Evolutionary conservation across 2,888 invertebrate species (phyloP).

Genomic region (Agriopis aurantiaria): DNA sequence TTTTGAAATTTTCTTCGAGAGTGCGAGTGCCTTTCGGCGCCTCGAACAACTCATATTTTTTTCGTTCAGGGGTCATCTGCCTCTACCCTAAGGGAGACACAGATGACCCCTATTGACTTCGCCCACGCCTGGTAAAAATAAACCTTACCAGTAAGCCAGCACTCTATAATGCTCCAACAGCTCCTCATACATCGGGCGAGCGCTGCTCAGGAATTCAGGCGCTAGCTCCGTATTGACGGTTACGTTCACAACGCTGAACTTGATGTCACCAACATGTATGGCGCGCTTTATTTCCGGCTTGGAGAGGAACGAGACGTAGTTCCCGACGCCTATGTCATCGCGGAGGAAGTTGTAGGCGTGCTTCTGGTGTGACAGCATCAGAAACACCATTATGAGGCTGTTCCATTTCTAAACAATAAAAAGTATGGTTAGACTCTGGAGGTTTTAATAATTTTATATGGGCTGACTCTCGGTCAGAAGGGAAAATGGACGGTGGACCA

Average conservation of each 20-base stretch:
- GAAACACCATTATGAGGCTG: slow-evolving; percentile 57
- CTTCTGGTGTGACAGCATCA: slow-evolving; percentile 64
- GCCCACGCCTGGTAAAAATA: not conserved
- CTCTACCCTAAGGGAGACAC: too few species aligned
- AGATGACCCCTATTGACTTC: too few species aligned
- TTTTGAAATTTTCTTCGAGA: too few species aligned
- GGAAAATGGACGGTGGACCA: too few species aligned
- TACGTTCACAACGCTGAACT: slow-evolving; percentile 65
- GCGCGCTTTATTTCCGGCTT: slow-evolving; percentile 66
- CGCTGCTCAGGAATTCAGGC: slow-evolving; percentile 70
- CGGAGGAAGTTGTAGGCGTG: slow-evolving; percentile 77
- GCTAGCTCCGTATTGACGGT: slow-evolving; percentile 66
- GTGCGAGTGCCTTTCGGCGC: too few species aligned
- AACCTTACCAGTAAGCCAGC: slow-evolving; percentile 67
- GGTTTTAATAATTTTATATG: too few species aligned
- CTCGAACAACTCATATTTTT: too few species aligned
- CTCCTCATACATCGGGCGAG: slow-evolving; percentile 65
- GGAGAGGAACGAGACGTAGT: slow-evolving; percentile 56
- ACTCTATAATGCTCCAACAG: slow-evolving; percentile 72
- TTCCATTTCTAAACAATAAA: slow-evolving; percentile 68
- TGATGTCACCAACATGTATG: slow-evolving; percentile 72
- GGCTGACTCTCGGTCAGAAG: too few species aligned
- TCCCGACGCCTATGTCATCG: slow-evolving; percentile 63
- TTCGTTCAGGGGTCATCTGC: too few species aligned
- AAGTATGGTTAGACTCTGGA: not conserved